These are phyloP conservation scores for Loris lydekkerianus DNA, from an alignment of 2,797 vertebrate species.

Conservation along the genomic window DNA sequence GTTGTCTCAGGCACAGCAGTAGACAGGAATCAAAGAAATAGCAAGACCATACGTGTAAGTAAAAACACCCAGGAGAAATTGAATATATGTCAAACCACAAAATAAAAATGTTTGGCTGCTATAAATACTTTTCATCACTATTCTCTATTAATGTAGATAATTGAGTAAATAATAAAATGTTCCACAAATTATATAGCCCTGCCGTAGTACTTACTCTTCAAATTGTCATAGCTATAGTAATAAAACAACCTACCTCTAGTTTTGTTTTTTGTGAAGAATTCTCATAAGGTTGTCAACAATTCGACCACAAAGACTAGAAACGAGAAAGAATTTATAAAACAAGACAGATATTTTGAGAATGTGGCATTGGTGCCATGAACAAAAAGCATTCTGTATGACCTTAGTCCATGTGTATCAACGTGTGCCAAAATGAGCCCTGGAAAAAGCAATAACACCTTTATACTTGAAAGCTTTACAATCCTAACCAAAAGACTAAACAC, in stretches of 20 bases:
- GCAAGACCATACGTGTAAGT: not conserved
- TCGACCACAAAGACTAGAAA: slow-evolving; percentile 10
- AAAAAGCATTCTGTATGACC: slow-evolving; percentile 13
- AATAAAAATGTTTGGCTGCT: slow-evolving; percentile 38
- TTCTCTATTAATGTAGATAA: slow-evolving; percentile 7
- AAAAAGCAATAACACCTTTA: not conserved
- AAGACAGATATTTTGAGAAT: slow-evolving; percentile 12
- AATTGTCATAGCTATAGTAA: not conserved
- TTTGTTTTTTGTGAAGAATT: slow-evolving; percentile 24
- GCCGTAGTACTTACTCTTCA: not conserved
- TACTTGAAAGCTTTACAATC: not conserved
- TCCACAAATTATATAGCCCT: not conserved
- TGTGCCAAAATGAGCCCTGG: not conserved
- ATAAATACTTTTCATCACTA: slow-evolving; percentile 11
- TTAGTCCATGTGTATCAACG: not conserved
- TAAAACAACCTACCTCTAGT: not conserved
- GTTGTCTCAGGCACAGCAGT: not conserved
- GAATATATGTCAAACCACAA: not conserved
- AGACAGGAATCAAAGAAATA: not conserved
- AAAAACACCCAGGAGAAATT: not conserved
- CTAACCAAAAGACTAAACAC: slow-evolving; percentile 5
- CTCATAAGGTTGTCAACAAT: not conserved
- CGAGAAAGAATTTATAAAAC: slow-evolving; percentile 26
- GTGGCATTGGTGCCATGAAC: not conserved
- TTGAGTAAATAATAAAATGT: slow-evolving; percentile 19